These are phyloP conservation scores for Colostygia pectinataria DNA, from an alignment of 2,888 invertebrate genomes.

Conservation along the genomic window DNA sequence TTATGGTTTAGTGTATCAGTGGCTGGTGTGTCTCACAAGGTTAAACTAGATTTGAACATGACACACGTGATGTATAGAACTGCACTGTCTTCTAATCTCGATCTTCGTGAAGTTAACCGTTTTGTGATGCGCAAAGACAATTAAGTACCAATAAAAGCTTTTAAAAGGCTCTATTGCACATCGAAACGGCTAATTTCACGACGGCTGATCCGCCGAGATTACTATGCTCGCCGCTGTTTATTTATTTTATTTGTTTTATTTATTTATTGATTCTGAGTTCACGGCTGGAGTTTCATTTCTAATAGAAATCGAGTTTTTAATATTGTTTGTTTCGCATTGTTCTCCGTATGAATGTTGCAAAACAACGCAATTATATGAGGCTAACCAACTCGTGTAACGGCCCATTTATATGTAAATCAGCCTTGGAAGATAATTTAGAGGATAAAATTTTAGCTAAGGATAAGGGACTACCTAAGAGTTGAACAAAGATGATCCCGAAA, in stretches of 20 bases:
- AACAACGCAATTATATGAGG: conserved; percentile 63
- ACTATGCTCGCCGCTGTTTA: no score
- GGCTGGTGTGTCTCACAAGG: no score
- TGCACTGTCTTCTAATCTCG: no score
- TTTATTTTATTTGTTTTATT: neutral
- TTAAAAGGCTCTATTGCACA: no score
- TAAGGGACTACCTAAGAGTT: conserved; percentile 8
- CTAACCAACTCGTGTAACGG: conserved; percentile 61
- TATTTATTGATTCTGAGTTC: neutral
- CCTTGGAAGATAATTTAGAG: conserved; percentile 57
- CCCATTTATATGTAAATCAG: conserved; percentile 73
- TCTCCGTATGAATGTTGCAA: conserved; percentile 37
- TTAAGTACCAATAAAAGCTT: no score
- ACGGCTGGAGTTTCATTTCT: neutral
- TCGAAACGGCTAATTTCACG: no score
- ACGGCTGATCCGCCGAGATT: no score
- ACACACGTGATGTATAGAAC: no score
- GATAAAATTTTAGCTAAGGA: conserved; percentile 28
- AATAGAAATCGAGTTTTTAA: conserved; percentile 4
- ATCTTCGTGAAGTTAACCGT: no score
- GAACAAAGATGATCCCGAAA: conserved; percentile 16
- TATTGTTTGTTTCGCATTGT: conserved; percentile 29
- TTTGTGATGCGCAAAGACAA: no score
- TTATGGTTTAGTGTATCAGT: no score
- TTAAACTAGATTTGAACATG: no score